These are phyloP conservation scores for Phoeniculus purpureus DNA, from an alignment of 2,797 vertebrate genomes.

Conservation along the genomic window DNA sequence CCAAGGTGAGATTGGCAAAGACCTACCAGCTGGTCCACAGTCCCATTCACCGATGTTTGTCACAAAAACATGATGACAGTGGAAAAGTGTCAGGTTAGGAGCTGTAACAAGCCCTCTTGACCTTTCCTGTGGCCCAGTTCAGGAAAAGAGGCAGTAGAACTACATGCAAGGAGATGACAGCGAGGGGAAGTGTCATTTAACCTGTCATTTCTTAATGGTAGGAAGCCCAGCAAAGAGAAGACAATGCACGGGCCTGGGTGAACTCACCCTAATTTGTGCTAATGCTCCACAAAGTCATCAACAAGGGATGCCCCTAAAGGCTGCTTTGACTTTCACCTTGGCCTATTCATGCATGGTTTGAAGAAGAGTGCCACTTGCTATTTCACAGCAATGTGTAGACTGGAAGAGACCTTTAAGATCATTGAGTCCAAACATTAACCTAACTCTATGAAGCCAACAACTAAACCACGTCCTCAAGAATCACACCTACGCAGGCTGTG, in stretches of 20 bases:
- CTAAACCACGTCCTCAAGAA: not conserved
- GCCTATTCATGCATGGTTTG: not conserved
- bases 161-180: not conserved
- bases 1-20: not conserved
- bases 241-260: accelerated
- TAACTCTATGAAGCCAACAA: not conserved
- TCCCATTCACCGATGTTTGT: not conserved
- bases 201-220: not conserved
- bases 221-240: not conserved
- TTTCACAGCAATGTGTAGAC: not conserved
- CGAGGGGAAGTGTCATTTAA: not conserved
- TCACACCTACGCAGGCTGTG: not conserved
- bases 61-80: not conserved
- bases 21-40: not conserved
- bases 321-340: not conserved
- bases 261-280: not conserved
- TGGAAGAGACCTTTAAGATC: not conserved
- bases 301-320: not conserved
- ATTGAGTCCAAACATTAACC: not conserved
- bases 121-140: not conserved
- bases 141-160: not conserved
- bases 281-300: not conserved
- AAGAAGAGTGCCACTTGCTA: not conserved
- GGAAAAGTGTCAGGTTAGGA: not conserved
- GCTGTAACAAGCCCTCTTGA: accelerated